Evolutionary conservation across 2,113 vertebrate species (phyloP).

Genomic region (Mesitornis unicolor): DNA sequence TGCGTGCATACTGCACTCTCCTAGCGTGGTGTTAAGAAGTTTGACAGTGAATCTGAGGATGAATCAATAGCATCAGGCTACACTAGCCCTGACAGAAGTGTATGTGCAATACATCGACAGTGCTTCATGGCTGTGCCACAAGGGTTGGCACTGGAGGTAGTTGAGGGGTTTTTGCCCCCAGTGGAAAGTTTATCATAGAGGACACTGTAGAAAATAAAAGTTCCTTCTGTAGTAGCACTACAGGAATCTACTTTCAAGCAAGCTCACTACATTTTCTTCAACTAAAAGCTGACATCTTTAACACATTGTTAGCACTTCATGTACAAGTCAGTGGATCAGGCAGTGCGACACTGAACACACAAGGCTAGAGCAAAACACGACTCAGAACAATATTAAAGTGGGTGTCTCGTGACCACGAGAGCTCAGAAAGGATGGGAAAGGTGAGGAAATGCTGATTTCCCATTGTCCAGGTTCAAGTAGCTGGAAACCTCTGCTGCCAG

Average conservation of each 20-base stretch:
- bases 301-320: background rate
- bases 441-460: background rate
- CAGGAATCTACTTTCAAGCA: background rate
- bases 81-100: background rate
- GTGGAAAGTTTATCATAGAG: background rate
- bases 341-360: background rate
- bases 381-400: background rate
- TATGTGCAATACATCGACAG: background rate
- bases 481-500: background rate
- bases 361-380: background rate
- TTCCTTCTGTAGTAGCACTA: background rate
- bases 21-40: background rate
- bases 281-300: background rate
- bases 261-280: background rate
- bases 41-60: background rate
- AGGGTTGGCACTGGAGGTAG: slow-evolving; percentile 5
- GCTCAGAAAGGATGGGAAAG: background rate
- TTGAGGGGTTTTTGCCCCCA: background rate
- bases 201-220: background rate
- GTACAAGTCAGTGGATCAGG: background rate
- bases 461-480: background rate
- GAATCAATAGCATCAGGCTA: background rate
- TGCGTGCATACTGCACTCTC: background rate
- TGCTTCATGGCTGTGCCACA: background rate
- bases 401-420: background rate